Percentiles rank a stretch among this genome's conserved stretches.
phyloP scores from a whole-genome alignment of 2,113 vertebrate genomes.

The Pelvicachromis taeniatus region DNA sequence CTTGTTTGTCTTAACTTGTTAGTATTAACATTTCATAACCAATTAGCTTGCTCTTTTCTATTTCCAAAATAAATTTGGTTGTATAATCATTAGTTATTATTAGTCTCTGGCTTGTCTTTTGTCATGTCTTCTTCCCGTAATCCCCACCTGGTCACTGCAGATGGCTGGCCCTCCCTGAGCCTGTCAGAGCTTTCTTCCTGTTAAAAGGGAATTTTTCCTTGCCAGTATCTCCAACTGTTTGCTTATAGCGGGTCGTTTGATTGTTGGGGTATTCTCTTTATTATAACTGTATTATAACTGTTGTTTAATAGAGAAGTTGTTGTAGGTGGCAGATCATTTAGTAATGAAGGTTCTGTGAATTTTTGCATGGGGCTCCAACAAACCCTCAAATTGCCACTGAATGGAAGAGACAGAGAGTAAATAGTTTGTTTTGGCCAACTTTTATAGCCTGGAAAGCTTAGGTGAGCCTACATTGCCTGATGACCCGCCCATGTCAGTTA shows the following conservation, averaged over 20 bases:
- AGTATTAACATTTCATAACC: too few species aligned
- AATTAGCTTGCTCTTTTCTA: too few species aligned
- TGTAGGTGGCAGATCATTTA: neutral
- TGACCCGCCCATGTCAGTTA: neutral
- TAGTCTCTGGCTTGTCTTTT: too few species aligned
- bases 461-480: neutral
- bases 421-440: neutral
- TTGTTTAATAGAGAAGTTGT: neutral
- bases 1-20: too few species aligned
- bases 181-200: neutral
- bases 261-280: neutral
- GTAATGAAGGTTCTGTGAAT: neutral
- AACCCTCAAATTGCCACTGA: neutral
- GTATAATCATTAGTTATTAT: too few species aligned
- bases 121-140: too few species aligned
- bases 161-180: neutral
- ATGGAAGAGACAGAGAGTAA: neutral
- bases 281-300: neutral
- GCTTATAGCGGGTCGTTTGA: neutral
- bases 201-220: neutral
- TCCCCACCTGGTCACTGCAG: too few species aligned
- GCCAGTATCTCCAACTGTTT: neutral
- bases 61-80: too few species aligned
- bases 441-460: neutral
- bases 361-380: neutral